Conservation (phyloP, 2,113 vertebrate genomes). For the Chlamydotis undulata region DNA sequence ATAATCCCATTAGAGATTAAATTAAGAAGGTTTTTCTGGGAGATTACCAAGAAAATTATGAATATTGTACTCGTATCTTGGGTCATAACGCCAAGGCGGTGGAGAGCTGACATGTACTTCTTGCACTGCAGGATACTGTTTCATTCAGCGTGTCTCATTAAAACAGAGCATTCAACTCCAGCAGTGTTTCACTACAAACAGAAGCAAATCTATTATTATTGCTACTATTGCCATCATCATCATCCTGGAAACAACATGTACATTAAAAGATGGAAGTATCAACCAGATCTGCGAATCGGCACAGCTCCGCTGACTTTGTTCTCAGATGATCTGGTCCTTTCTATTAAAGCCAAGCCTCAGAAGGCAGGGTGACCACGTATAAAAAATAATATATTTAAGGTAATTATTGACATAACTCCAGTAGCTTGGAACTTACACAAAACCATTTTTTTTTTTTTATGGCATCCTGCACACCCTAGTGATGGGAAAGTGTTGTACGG, state of each 20-base stretch:
- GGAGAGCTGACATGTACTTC: conserved; percentile 5
- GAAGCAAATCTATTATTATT: conserved; percentile 5
- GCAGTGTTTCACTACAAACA: conserved; percentile 20
- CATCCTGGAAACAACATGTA: conserved; percentile 7
- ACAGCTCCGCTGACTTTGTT: background rate
- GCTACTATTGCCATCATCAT: background rate
- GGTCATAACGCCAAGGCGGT: background rate
- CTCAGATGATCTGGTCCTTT: background rate
- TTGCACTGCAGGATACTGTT: conserved; percentile 12
- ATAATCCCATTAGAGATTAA: conserved; percentile 64
- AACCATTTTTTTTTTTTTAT: background rate
- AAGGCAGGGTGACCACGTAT: background rate
- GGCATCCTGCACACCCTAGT: conserved; percentile 50
- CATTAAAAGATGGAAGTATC: conserved; percentile 24
- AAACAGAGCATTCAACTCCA: conserved; percentile 31
- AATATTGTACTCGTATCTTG: conserved; percentile 25
- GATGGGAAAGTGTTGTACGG: conserved; percentile 46
- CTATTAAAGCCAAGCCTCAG: background rate
- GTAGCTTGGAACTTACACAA: conserved; percentile 29
- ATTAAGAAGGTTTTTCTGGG: conserved; percentile 52
- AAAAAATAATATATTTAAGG: background rate
- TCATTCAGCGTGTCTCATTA: conserved; percentile 45
- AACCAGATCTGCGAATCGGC: conserved; percentile 13
- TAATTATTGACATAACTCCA: conserved; percentile 4
- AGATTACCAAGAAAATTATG: conserved; percentile 31